A percentile compares a stretch with the other conserved stretches of the same genome.
Conservation (phyloP, 2,888 invertebrate genomes). For the Plebejus melissa region DNA sequence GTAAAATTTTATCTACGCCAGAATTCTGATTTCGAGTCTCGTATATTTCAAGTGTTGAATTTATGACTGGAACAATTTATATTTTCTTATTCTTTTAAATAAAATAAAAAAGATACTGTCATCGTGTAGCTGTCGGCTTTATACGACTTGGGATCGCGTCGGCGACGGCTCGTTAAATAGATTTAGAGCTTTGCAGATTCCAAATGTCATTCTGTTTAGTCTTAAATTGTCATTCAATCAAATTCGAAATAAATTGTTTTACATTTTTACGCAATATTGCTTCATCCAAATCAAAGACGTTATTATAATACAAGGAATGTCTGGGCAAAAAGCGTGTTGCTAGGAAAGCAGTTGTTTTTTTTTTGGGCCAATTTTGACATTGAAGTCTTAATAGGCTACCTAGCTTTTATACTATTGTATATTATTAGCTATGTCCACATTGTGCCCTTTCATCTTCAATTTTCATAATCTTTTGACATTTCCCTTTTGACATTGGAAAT, state of each 20-base stretch:
- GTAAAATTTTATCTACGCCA: not conserved
- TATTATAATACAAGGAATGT: too few species aligned
- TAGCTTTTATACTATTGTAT: too few species aligned
- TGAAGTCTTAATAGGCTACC: too few species aligned
- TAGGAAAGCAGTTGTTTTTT: too few species aligned
- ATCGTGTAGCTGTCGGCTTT: constrained; percentile 11
- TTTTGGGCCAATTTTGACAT: too few species aligned
- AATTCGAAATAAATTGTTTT: not conserved
- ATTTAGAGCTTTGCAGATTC: constrained; percentile 8
- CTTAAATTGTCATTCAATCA: not conserved
- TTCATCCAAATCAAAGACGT: too few species aligned
- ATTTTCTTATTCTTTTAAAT: not conserved
- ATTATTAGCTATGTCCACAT: too few species aligned
- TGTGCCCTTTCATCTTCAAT: too few species aligned
- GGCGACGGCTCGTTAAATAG: constrained; percentile 13
- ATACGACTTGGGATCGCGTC: constrained; percentile 1
- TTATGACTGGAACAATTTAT: not conserved
- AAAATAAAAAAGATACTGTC: constrained; percentile 3
- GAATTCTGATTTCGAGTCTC: not conserved
- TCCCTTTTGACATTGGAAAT: too few species aligned
- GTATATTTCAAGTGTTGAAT: not conserved
- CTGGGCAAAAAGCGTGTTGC: too few species aligned
- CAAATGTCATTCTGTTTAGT: not conserved
- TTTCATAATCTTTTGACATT: too few species aligned
- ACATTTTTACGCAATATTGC: not conserved